Conservation (phyloP, 2,113 vertebrate species). For the Poeciliopsis occidentalis region DNA sequence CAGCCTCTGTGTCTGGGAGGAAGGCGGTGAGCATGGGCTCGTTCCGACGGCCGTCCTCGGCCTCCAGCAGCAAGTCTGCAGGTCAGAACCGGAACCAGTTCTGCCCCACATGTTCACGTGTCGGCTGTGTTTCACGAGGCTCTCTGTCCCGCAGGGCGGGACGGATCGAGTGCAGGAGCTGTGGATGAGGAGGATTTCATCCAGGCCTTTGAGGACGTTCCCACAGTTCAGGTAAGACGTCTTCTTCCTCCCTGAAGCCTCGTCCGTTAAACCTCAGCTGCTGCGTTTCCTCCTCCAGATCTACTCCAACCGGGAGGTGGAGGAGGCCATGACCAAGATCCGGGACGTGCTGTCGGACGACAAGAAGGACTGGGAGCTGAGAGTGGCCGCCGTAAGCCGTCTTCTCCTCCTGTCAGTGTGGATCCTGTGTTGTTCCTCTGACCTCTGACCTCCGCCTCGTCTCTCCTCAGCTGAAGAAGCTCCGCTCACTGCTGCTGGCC, state of each 20-base stretch:
- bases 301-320: slow-evolving; percentile 93
- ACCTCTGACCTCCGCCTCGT: background rate
- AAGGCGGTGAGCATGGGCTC: slow-evolving; percentile 84
- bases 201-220: slow-evolving; percentile 93
- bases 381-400: slow-evolving; percentile 86
- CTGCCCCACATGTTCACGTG: background rate
- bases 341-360: slow-evolving; percentile 94
- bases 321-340: slow-evolving; percentile 95
- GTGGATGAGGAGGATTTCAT: slow-evolving; percentile 95
- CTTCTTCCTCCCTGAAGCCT: background rate
- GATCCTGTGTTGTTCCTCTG: no score
- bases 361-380: slow-evolving; percentile 96
- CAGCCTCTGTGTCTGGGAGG: slow-evolving; percentile 78
- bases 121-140: background rate
- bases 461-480: slow-evolving; percentile 87
- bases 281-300: slow-evolving; percentile 77
- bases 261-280: background rate
- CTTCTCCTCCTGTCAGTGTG: background rate
- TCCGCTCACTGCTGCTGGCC: slow-evolving; percentile 90
- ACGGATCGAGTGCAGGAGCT: slow-evolving; percentile 87
- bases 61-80: slow-evolving; percentile 85
- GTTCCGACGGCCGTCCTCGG: slow-evolving; percentile 82
- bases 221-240: slow-evolving; percentile 85
- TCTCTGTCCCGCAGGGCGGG: slow-evolving; percentile 59
- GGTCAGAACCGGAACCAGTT: slow-evolving; percentile 74